Evolutionary conservation across 2,888 invertebrate genomes (phyloP).

Genomic region (Cheiracanthium punctorium): DNA sequence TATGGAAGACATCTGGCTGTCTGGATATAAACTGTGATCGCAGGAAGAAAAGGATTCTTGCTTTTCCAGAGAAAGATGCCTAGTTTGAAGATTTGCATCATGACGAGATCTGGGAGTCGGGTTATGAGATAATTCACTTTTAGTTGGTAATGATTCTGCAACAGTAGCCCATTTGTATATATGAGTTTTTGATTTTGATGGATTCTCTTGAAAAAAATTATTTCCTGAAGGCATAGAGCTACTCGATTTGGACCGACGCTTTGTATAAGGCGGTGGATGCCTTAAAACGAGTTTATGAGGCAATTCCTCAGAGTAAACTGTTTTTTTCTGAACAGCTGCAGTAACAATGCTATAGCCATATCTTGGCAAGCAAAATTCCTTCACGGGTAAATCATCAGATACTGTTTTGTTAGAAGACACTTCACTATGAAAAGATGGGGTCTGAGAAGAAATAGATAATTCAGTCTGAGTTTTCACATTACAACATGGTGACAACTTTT

Average conservation of each 20-base stretch:
- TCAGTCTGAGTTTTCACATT: constrained; percentile 60
- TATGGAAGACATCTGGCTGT: constrained; percentile 49
- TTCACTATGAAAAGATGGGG: neutral
- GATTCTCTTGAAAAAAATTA: constrained; percentile 22
- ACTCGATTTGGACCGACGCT: constrained; percentile 13
- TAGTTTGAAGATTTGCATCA: constrained; percentile 48
- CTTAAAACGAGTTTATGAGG: constrained; percentile 46
- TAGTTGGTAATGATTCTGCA: constrained; percentile 42
- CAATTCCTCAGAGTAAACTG: constrained; percentile 43
- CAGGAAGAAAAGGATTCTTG: constrained; percentile 59
- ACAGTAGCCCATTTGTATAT: constrained; percentile 45
- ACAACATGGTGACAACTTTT: constrained; percentile 35
- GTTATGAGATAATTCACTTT: constrained; percentile 48
- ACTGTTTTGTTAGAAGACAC: neutral
- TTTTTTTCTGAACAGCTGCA: constrained; percentile 49
- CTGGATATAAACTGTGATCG: constrained; percentile 42
- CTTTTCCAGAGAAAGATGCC: constrained; percentile 59
- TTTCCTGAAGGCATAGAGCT: constrained; percentile 11
- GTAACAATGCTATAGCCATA: constrained; percentile 44
- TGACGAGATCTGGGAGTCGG: constrained; percentile 16
- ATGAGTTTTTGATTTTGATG: constrained; percentile 22
- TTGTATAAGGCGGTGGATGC: constrained; percentile 60
- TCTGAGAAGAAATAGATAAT: constrained; percentile 31
- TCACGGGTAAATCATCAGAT: constrained; percentile 24
- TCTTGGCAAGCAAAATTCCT: constrained; percentile 26